These are phyloP conservation scores for Nephotettix cincticeps DNA, from an alignment of 1,140 invertebrate species.

Conservation along the genomic window DNA sequence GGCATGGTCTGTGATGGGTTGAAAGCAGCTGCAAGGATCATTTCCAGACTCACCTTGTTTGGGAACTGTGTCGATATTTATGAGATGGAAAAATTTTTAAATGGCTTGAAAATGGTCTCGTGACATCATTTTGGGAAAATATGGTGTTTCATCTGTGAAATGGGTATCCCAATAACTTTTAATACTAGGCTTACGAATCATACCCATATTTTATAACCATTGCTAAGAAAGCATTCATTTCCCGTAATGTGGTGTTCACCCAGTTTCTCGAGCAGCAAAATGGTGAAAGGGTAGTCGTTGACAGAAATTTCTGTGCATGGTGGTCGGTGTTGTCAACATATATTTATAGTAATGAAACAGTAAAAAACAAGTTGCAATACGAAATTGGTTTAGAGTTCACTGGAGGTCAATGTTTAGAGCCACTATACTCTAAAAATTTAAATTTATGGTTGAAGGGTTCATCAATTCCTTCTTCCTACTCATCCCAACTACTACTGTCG, in stretches of 20 bases:
- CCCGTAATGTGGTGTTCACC: neutral
- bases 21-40: slow-evolving; percentile 40
- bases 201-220: slow-evolving; percentile 18
- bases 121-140: slow-evolving; percentile 11
- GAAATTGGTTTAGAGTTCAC: neutral
- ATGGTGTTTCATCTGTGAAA: neutral
- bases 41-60: slow-evolving; percentile 36
- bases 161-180: neutral
- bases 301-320: neutral
- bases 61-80: slow-evolving; percentile 29
- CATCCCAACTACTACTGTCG: too few relatives aligned
- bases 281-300: neutral
- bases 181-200: slow-evolving; percentile 10
- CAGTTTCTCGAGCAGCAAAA: neutral
- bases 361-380: slow-evolving; percentile 24
- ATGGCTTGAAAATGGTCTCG: slow-evolving; percentile 2
- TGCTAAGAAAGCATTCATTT: slow-evolving; percentile 23
- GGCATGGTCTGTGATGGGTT: slow-evolving; percentile 38
- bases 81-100: slow-evolving; percentile 29
- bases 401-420: slow-evolving; percentile 16
- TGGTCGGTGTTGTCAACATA: slow-evolving; percentile 12
- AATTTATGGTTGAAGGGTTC: too few relatives aligned
- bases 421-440: neutral
- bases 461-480: too few relatives aligned
- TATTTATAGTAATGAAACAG: neutral